A percentile compares a stretch with the other conserved stretches of the same genome.
Conservation (phyloP, 2,888 invertebrate species). For the Platynereis dumerilii region DNA sequence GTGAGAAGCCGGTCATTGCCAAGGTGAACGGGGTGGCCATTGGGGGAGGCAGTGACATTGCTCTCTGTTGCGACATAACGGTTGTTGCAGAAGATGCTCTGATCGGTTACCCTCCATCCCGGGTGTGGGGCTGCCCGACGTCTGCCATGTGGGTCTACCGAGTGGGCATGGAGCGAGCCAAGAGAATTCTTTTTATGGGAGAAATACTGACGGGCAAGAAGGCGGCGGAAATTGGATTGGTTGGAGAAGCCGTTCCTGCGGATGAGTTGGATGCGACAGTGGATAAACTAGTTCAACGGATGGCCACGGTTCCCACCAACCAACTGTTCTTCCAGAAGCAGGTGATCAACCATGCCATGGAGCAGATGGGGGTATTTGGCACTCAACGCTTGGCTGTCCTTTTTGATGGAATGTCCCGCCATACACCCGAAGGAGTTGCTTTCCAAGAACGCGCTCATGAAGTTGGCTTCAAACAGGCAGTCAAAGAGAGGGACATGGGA, state of each 20-base stretch:
- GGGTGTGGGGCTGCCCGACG: conserved; percentile 36
- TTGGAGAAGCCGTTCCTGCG: conserved; percentile 31
- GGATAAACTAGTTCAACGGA: conserved; percentile 20
- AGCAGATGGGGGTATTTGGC: conserved; percentile 30
- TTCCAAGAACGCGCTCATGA: conserved; percentile 31
- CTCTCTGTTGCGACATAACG: conserved; percentile 40
- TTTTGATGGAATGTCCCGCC: conserved; percentile 36
- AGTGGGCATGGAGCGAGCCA: conserved; percentile 33
- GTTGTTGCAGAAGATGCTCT: conserved; percentile 38
- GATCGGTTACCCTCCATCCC: conserved; percentile 42
- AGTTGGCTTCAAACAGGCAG: conserved; percentile 35
- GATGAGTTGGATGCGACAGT: conserved; percentile 27
- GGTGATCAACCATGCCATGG: conserved; percentile 32
- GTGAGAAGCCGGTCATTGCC: conserved; percentile 38
- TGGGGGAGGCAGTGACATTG: conserved; percentile 43
- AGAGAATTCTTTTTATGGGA: conserved; percentile 35
- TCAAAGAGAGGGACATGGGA: conserved; percentile 32
- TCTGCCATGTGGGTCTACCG: conserved; percentile 30
- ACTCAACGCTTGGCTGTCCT: conserved; percentile 33
- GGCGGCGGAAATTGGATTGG: conserved; percentile 33
- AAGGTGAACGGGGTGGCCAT: conserved; percentile 39
- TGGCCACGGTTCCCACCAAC: conserved; percentile 33
- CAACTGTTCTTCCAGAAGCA: conserved; percentile 37
- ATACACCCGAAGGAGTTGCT: conserved; percentile 35
- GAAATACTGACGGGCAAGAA: conserved; percentile 29